Evolutionary conservation across 2,888 invertebrate genomes (phyloP).

Genomic region (Leuctra nigra): DNA sequence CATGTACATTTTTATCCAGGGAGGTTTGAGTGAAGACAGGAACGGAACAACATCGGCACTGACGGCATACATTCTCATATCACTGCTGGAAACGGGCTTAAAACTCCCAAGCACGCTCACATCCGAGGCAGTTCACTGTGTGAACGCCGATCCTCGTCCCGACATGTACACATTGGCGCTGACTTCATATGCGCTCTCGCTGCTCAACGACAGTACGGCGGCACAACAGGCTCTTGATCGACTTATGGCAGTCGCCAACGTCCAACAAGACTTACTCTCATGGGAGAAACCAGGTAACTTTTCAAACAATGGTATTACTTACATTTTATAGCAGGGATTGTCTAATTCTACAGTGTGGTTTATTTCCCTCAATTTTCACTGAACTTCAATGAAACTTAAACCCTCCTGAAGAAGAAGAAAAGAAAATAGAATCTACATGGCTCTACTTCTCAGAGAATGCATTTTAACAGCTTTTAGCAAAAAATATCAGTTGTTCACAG

Average conservation of each 20-base stretch:
- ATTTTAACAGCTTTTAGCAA: too few relatives aligned
- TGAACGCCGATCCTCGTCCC: slow-evolving; percentile 40
- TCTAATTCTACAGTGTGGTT: too few relatives aligned
- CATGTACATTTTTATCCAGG: slow-evolving; percentile 29
- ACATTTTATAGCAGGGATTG: too few relatives aligned
- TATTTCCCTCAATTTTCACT: too few relatives aligned
- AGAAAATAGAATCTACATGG: too few relatives aligned
- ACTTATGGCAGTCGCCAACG: slow-evolving; percentile 41
- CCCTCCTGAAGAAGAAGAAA: too few relatives aligned
- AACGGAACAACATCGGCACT: slow-evolving; percentile 51
- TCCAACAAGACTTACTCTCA: slow-evolving; percentile 44
- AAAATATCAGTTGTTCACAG: too few relatives aligned
- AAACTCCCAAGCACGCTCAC: slow-evolving; percentile 45
- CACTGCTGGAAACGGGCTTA: slow-evolving; percentile 53
- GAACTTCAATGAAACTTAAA: too few relatives aligned
- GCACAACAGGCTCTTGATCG: slow-evolving; percentile 41
- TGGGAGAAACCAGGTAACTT: slow-evolving; percentile 41
- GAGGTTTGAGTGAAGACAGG: slow-evolving; percentile 36
- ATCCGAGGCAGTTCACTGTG: slow-evolving; percentile 53
- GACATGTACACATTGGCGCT: slow-evolving; percentile 45
- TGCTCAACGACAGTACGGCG: slow-evolving; percentile 42
- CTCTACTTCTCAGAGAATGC: too few relatives aligned
- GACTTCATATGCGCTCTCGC: slow-evolving; percentile 46
- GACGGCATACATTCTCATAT: slow-evolving; percentile 61
- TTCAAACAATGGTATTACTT: too few relatives aligned